phyloP scores from a whole-genome alignment of 1,140 invertebrate species.

The Rhopalosiphum maidis region DNA sequence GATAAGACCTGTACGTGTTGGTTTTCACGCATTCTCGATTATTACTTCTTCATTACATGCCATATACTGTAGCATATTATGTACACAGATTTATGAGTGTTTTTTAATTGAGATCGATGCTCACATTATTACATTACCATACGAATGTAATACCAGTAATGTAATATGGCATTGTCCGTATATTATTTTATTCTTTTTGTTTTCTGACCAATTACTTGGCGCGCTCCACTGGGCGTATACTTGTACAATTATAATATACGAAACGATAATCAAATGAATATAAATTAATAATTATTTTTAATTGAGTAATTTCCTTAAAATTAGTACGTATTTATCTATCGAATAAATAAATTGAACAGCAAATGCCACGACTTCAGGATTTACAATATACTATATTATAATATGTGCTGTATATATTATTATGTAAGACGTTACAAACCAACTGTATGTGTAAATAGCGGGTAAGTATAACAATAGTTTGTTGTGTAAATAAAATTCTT shows the following conservation, averaged over 20 bases:
- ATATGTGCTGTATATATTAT: not conserved
- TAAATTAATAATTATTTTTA: constrained; percentile 43
- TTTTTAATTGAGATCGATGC: not conserved
- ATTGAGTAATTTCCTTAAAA: constrained; percentile 3
- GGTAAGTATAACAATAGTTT: not conserved
- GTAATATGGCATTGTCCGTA: not conserved
- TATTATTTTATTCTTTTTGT: not conserved
- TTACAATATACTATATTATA: not conserved
- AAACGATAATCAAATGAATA: not conserved
- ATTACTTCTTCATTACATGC: not conserved
- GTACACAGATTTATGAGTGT: not conserved
- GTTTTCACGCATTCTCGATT: not conserved
- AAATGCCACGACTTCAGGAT: not conserved
- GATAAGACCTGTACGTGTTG: not conserved
- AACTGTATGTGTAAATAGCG: not conserved
- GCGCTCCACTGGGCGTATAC: not conserved
- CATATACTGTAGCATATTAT: not conserved
- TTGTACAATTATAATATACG: not conserved
- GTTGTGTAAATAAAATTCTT: not conserved
- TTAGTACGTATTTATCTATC: no score
- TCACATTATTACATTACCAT: not conserved
- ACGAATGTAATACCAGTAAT: not conserved
- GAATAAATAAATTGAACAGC: not conserved
- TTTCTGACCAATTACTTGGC: not conserved
- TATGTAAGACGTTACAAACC: not conserved